A percentile compares a stretch with the other conserved stretches of the same genome.
Conservation (phyloP, 2,888 invertebrate species). For the Cephus pulcher region DNA sequence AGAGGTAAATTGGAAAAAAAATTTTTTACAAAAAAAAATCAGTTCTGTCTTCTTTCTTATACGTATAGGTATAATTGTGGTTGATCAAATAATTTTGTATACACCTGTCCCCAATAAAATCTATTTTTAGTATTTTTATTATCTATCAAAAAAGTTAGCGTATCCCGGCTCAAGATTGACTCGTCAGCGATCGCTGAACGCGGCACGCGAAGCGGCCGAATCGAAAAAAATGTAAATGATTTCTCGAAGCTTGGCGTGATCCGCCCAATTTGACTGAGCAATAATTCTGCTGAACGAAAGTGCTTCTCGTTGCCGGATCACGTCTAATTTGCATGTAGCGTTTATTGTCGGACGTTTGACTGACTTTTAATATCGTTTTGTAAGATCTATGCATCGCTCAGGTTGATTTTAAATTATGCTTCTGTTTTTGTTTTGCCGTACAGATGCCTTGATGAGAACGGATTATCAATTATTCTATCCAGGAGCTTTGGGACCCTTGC, state of each 20-base stretch:
- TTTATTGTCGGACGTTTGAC: not conserved
- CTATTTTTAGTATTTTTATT: not conserved
- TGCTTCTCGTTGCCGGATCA: constrained; percentile 19
- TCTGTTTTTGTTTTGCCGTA: not conserved
- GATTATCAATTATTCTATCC: constrained; percentile 64
- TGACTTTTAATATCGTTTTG: not conserved
- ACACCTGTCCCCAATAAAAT: constrained; percentile 40
- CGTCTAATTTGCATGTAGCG: constrained; percentile 10
- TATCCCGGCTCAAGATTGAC: constrained; percentile 40
- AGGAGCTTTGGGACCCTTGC: constrained; percentile 59
- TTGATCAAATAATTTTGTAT: constrained; percentile 24
- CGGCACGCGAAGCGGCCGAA: constrained; percentile 34
- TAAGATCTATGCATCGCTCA: not conserved
- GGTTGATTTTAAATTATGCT: no score
- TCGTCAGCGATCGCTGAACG: constrained; percentile 37
- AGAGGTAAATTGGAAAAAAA: constrained; percentile 43
- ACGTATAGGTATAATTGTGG: constrained; percentile 3
- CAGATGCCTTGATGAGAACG: constrained; percentile 60
- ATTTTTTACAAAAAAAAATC: constrained; percentile 1
- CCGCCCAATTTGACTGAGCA: constrained; percentile 30
- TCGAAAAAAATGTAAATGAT: not conserved
- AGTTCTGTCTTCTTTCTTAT: not conserved
- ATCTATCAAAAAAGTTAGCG: not conserved
- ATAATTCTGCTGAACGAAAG: not conserved
- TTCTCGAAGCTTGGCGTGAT: constrained; percentile 12